Conservation (phyloP, 2,888 invertebrate genomes). For the Linnaemya vulpina region DNA sequence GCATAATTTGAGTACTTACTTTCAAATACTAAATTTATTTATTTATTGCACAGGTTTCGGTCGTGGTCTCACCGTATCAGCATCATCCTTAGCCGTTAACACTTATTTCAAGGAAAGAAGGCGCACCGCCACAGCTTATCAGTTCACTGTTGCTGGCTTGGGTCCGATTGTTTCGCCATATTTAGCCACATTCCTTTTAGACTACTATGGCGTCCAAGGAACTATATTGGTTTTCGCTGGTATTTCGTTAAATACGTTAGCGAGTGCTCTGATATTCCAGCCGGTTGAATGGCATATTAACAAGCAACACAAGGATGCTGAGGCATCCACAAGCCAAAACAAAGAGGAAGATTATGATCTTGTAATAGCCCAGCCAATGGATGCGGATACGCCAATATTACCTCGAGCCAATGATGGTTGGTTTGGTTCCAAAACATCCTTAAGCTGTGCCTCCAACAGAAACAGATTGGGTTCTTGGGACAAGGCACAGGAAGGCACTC, state of each 20-base stretch:
- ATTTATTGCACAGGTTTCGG: conserved; percentile 64
- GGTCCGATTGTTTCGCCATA: conserved; percentile 90
- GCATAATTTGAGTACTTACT: too few species aligned
- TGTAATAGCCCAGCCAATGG: conserved; percentile 86
- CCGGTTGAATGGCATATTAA: conserved; percentile 90
- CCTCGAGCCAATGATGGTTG: conserved; percentile 81
- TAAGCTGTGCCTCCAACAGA: conserved; percentile 76
- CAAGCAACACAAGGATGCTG: conserved; percentile 80
- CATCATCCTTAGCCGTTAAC: conserved; percentile 88
- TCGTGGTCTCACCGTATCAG: conserved; percentile 86
- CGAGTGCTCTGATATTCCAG: conserved; percentile 87
- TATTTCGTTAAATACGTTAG: conserved; percentile 87
- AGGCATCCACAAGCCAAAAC: conserved; percentile 76
- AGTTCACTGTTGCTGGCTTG: conserved; percentile 88
- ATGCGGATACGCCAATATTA: conserved; percentile 88
- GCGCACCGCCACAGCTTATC: conserved; percentile 88
- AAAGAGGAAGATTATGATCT: conserved; percentile 83
- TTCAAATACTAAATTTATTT: not conserved
- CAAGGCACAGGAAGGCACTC: conserved; percentile 47
- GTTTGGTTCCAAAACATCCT: conserved; percentile 79
- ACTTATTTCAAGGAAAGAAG: conserved; percentile 89
- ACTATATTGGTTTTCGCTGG: conserved; percentile 87
- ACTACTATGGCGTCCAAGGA: conserved; percentile 86
- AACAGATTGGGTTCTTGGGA: conserved; percentile 77
- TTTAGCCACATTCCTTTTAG: conserved; percentile 86